phyloP scores from a whole-genome alignment of 2,797 vertebrate genomes.

The Tapirus indicus region DNA sequence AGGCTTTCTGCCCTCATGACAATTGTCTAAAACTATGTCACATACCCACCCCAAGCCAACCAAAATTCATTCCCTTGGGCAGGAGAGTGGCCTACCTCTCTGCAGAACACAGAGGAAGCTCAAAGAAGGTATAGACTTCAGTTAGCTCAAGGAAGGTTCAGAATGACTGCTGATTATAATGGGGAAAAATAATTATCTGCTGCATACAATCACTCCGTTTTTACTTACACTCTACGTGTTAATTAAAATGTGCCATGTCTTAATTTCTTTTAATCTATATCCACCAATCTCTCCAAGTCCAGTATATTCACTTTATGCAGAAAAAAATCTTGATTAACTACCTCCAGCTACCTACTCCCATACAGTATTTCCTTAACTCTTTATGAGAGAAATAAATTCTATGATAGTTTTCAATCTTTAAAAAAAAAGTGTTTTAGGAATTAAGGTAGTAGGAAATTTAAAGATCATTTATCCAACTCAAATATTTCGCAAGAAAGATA shows the following conservation, averaged over 20 bases:
- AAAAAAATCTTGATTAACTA: neutral
- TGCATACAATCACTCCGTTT: neutral
- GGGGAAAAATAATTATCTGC: neutral
- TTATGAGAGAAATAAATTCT: neutral
- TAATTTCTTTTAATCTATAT: neutral
- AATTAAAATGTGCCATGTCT: neutral
- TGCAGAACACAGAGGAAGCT: neutral
- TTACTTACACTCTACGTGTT: neutral
- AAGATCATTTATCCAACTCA: neutral
- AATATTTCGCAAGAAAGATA: neutral
- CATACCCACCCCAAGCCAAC: neutral
- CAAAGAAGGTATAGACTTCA: neutral
- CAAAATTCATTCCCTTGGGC: neutral
- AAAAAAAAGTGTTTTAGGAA: neutral
- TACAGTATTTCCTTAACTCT: neutral
- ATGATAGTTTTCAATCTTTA: neutral
- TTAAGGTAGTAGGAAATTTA: neutral
- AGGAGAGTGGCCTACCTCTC: neutral
- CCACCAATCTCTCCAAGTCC: neutral
- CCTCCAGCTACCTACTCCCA: neutral
- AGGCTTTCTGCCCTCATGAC: neutral
- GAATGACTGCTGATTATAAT: neutral
- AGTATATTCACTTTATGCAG: neutral
- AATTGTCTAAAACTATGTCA: neutral
- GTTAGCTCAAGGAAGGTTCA: neutral